These are phyloP conservation scores for Distichodus sexfasciatus DNA, from an alignment of 2,797 vertebrate genomes.

Conservation along the genomic window DNA sequence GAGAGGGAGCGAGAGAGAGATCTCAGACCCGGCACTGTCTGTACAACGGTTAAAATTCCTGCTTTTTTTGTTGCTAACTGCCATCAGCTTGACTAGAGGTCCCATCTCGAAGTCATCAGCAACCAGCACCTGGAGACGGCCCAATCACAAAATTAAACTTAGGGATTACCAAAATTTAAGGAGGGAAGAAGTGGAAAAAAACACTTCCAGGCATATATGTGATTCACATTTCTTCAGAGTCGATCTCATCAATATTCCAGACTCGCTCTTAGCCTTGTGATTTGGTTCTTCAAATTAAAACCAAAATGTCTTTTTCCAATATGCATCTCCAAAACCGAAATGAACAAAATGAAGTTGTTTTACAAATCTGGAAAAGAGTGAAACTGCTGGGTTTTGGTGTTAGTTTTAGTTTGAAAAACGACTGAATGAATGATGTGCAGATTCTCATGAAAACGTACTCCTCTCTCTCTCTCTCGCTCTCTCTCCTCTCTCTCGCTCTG, in stretches of 20 bases:
- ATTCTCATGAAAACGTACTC: too few species aligned
- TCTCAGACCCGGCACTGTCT: conserved; percentile 28
- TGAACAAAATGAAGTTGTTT: too few species aligned
- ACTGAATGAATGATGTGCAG: too few species aligned
- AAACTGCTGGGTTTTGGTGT: too few species aligned
- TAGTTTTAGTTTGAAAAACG: too few species aligned
- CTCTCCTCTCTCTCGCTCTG: too few species aligned
- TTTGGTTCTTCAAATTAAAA: too few species aligned
- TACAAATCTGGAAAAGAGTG: too few species aligned
- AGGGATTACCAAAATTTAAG: conserved; percentile 53
- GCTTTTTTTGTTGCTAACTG: conserved; percentile 31
- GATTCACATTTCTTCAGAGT: background rate
- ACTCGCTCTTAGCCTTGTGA: background rate
- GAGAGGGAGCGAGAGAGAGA: conserved; percentile 10
- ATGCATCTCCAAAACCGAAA: too few species aligned
- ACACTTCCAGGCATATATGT: conserved; percentile 39
- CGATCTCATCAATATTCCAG: conserved; percentile 29
- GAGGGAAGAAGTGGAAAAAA: conserved; percentile 47
- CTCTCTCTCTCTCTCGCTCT: too few species aligned
- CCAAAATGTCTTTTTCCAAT: too few species aligned
- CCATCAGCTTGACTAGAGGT: conserved; percentile 48
- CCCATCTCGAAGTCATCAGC: conserved; percentile 57
- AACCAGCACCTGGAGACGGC: conserved; percentile 49
- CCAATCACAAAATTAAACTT: conserved; percentile 58
- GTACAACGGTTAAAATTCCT: conserved; percentile 49